These are phyloP conservation scores for Anas platyrhynchos DNA, from an alignment of 2,113 vertebrate species.

Conservation along the genomic window DNA sequence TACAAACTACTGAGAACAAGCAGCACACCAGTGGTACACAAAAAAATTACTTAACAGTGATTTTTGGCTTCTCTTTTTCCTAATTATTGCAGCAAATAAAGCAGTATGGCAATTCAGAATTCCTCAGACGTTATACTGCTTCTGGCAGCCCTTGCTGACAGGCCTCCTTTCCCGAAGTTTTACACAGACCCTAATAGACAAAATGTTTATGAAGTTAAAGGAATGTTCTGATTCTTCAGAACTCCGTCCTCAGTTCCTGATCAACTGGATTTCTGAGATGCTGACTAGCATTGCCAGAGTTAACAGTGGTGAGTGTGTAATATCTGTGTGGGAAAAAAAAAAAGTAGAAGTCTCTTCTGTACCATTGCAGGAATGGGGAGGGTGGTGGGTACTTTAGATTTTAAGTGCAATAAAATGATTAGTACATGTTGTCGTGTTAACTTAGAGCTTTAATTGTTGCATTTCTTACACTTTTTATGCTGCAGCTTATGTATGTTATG, in stretches of 20 bases:
- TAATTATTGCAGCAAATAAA: slow-evolving; percentile 58
- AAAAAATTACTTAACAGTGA: not conserved
- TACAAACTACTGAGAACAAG: not conserved
- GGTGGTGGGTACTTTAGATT: not conserved
- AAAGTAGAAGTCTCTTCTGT: not conserved
- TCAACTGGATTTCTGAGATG: slow-evolving; percentile 89
- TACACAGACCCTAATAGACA: slow-evolving; percentile 86
- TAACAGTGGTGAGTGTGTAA: slow-evolving; percentile 70
- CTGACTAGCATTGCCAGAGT: slow-evolving; percentile 82
- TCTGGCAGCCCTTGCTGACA: slow-evolving; percentile 92
- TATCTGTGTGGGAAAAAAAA: not conserved
- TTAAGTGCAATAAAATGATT: not conserved
- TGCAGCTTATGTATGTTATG: not conserved
- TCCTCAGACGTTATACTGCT: slow-evolving; percentile 82
- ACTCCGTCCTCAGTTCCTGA: slow-evolving; percentile 82
- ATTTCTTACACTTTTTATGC: not conserved
- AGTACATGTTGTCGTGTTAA: not conserved
- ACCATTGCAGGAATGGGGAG: not conserved
- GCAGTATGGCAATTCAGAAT: slow-evolving; percentile 75
- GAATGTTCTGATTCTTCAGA: slow-evolving; percentile 64
- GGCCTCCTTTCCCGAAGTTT: slow-evolving; percentile 83
- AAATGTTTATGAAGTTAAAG: slow-evolving; percentile 85
- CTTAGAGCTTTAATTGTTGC: not conserved
- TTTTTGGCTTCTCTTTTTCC: not conserved
- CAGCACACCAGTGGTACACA: not conserved